Evolutionary conservation across 2,888 invertebrate genomes (phyloP).

Genomic region (Lepeophtheirus nordmannii): DNA sequence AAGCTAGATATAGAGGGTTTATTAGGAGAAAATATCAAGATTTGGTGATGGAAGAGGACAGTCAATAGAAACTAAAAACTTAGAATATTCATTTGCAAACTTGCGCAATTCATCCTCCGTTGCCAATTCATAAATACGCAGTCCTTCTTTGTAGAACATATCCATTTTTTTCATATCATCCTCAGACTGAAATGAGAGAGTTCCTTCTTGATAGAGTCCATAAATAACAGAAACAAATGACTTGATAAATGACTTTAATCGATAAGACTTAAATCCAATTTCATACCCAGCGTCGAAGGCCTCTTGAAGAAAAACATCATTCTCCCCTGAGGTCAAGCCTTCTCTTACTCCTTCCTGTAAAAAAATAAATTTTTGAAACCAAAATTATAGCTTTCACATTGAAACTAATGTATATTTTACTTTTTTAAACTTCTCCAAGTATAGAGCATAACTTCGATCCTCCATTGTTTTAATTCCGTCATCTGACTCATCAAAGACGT

Average conservation of each 20-base stretch:
- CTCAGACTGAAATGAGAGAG: neutral
- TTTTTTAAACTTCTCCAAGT: neutral
- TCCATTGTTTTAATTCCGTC: neutral
- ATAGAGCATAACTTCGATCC: neutral
- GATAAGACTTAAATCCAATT: neutral
- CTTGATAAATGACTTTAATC: neutral
- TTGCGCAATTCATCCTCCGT: neutral
- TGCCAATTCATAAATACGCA: neutral
- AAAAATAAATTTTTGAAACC: neutral
- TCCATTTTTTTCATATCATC: neutral
- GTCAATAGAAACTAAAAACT: neutral
- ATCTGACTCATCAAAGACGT: conserved; percentile 1
- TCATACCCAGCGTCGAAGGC: conserved; percentile 14
- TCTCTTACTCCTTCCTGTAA: conserved; percentile 10
- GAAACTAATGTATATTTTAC: neutral
- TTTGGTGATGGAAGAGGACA: neutral
- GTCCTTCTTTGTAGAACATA: neutral
- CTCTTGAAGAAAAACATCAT: conserved; percentile 15
- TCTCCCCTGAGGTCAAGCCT: neutral
- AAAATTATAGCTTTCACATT: no score
- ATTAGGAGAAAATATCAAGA: neutral
- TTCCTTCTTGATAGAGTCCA: neutral
- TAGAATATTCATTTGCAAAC: neutral
- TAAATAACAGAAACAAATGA: neutral
- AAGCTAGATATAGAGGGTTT: no score